These are phyloP conservation scores for Pseudonaja textilis DNA, from an alignment of 2,113 vertebrate species.

Conservation along the genomic window DNA sequence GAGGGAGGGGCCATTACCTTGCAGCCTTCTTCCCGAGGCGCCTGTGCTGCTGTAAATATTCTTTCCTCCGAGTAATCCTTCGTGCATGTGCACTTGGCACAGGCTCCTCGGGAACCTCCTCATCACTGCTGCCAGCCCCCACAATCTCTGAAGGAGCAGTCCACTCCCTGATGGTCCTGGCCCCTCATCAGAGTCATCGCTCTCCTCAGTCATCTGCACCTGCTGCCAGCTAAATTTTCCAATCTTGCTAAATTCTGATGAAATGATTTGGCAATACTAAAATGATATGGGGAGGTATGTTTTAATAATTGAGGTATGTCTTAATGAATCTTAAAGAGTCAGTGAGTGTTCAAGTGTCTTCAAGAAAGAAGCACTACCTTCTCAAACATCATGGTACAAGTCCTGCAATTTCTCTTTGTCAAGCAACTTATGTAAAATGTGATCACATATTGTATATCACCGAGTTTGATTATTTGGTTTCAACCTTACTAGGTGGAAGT, in stretches of 20 bases:
- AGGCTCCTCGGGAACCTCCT: too few relatives aligned
- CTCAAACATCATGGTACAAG: neutral
- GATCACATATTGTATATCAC: neutral
- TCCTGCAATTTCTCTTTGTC: neutral
- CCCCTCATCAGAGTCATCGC: too few relatives aligned
- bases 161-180: too few relatives aligned
- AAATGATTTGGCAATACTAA: neutral
- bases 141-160: too few relatives aligned
- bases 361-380: neutral
- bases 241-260: neutral
- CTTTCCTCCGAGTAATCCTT: too few relatives aligned
- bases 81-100: too few relatives aligned
- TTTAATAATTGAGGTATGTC: neutral
- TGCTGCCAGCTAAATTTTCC: neutral
- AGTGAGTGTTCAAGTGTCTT: neutral
- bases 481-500: neutral
- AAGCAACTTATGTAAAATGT: neutral
- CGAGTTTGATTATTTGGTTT: neutral
- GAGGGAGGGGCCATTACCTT: too few relatives aligned
- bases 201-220: too few relatives aligned
- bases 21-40: too few relatives aligned
- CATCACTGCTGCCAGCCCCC: too few relatives aligned
- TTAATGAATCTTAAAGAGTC: neutral
- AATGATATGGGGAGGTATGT: neutral
- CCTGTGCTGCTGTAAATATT: too few relatives aligned